Base-by-base conservation (phyloP, 2,888 invertebrate species). In the Pachymerium ferrugineum region DNA sequence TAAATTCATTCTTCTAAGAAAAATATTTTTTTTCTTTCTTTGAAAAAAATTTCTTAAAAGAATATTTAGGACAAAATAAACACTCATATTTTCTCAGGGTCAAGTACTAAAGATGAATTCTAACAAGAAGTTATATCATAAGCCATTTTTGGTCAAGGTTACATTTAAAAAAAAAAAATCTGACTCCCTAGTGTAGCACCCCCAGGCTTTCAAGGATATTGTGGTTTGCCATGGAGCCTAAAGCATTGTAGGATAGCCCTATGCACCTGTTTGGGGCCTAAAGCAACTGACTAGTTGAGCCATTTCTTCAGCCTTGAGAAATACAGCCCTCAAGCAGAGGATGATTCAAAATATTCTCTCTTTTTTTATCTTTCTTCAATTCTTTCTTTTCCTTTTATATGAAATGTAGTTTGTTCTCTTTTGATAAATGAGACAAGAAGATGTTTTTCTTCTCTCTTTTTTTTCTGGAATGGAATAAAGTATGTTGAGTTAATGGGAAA, bases 171-270 rank as follows among this genome's bases (percentile, higher is more conserved):
- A 47, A 47, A 47, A 47, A 47, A 47, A 14, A 47, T 16, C 47
- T 47, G 14, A 47, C 47, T 19, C 47, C 47, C 47, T 14, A 47
- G 22, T 16, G 19, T 16, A 19, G 47, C 47, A 47, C 47, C 47
- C 47, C 47, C 47, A 47, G 22, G 47, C 47, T 47, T 47, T 1
- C 19, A 47, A 47, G 47, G 47, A 47, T 47, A 22, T 47, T 47
- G 19, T 47, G 47, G 16, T 47, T 47, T 16, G 1, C 8, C 1
- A 47, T 47, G 47, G 47, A 47, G 47, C 47, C 47, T 47, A 16
- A 47, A 47, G 47, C 47, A 47, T 47, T 47, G 47, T 47, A 47
- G 47, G 47, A 47, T 47, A 47, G 47, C 47, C 47, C 47, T 47
- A 47, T 47, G 47, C 47, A 47, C 47, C n/a, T 47, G 47, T 47